phyloP scores from a whole-genome alignment of 2,113 vertebrate genomes.

The Beaufortia kweichowensis region DNA sequence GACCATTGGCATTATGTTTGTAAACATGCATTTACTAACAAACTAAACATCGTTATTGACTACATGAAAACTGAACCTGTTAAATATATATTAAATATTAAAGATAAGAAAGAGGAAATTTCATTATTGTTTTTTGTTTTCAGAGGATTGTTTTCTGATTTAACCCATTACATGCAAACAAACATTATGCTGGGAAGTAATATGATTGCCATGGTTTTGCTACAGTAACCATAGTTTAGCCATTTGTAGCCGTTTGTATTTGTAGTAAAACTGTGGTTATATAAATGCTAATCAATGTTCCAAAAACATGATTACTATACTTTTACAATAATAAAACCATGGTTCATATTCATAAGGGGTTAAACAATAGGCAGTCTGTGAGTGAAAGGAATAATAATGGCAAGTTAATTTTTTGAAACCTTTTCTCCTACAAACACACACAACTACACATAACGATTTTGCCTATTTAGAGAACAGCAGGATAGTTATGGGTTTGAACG shows the following conservation, averaged over 20 bases:
- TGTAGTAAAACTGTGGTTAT: too few relatives aligned
- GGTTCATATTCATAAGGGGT: too few relatives aligned
- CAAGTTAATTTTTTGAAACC: not conserved
- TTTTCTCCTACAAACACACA: not conserved
- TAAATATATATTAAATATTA: conserved; percentile 3
- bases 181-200: not conserved
- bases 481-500: conserved; percentile 1
- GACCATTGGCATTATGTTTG: not conserved
- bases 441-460: conserved; percentile 12
- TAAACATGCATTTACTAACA: not conserved
- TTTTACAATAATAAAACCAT: too few relatives aligned
- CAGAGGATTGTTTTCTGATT: conserved; percentile 5
- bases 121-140: not conserved
- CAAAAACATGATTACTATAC: too few relatives aligned
- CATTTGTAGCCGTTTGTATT: too few relatives aligned
- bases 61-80: not conserved
- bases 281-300: too few relatives aligned
- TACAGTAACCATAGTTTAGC: too few relatives aligned
- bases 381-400: not conserved
- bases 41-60: conserved; percentile 1
- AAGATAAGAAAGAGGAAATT: not conserved
- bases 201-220: too few relatives aligned
- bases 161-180: conserved; percentile 1
- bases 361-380: too few relatives aligned
- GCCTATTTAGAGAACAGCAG: not conserved